Percentiles rank a stretch among this genome's conserved stretches.
Conservation (phyloP, 2,797 vertebrate genomes). For the Enteromius fasciolatus region DNA sequence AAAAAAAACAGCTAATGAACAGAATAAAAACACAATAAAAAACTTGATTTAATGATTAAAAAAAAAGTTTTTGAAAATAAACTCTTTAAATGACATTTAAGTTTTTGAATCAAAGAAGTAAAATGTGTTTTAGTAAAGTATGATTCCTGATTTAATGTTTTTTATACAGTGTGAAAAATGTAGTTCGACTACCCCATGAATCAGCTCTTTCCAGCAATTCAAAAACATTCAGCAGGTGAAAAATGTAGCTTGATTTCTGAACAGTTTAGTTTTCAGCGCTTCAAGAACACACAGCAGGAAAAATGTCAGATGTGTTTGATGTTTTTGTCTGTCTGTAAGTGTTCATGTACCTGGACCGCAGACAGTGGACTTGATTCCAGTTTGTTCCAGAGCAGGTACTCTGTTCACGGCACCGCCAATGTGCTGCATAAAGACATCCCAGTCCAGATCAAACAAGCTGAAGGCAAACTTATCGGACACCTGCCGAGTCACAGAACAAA, state of each 20-base stretch:
- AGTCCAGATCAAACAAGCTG: slow-evolving; percentile 95
- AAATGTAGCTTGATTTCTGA: too few species aligned
- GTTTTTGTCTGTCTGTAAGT: slow-evolving; percentile 12
- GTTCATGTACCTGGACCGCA: slow-evolving; percentile 88
- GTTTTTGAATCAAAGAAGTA: too few species aligned
- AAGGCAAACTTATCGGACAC: slow-evolving; percentile 93
- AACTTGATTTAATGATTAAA: background rate
- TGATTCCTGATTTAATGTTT: too few species aligned
- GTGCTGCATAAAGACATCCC: slow-evolving; percentile 94
- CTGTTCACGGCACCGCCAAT: slow-evolving; percentile 92
- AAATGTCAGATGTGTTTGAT: background rate
- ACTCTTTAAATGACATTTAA: too few species aligned
- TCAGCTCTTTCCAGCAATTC: too few species aligned
- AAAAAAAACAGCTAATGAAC: too few species aligned
- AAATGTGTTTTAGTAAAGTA: too few species aligned
- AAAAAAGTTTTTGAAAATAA: background rate
- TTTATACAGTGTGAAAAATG: too few species aligned
- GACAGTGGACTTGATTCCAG: slow-evolving; percentile 95
- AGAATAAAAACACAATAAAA: background rate
- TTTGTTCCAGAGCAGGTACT: slow-evolving; percentile 88
- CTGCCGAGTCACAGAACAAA: slow-evolving; percentile 67
- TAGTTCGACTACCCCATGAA: too few species aligned
- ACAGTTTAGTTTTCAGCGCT: too few species aligned
- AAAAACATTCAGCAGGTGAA: too few species aligned
- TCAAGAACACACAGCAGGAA: too few species aligned